These are phyloP conservation scores for Ctenicera cuprea DNA, from an alignment of 2,888 invertebrate species.

Conservation along the genomic window DNA sequence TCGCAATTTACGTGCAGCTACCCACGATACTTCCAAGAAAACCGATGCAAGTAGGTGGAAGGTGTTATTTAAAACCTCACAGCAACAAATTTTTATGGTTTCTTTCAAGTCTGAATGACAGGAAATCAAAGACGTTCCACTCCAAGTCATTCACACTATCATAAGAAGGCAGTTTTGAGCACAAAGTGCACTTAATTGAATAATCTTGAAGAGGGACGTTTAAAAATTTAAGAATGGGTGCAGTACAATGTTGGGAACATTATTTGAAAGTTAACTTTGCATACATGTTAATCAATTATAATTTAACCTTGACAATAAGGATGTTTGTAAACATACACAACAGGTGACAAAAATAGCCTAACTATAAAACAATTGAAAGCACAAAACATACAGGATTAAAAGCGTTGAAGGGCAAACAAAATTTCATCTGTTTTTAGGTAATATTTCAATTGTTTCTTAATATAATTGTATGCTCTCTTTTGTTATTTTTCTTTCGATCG, in stretches of 20 bases:
- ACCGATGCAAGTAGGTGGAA: not conserved
- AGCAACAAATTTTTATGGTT: slow-evolving; percentile 14
- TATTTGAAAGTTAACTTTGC: slow-evolving; percentile 1
- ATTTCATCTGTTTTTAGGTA: no score
- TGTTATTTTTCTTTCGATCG: no score
- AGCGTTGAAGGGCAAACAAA: no score
- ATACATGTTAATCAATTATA: not conserved
- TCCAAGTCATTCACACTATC: slow-evolving; percentile 31
- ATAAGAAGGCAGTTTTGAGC: slow-evolving; percentile 29
- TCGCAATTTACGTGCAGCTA: not conserved
- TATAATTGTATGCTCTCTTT: no score
- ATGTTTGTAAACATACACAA: slow-evolving; percentile 1
- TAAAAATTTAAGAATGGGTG: not conserved
- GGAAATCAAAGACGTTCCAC: slow-evolving; percentile 30
- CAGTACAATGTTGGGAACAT: not conserved
- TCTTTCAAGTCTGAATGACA: slow-evolving; percentile 25
- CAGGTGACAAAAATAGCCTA: slow-evolving; percentile 2
- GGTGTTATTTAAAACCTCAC: slow-evolving; percentile 8
- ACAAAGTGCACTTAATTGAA: slow-evolving; percentile 10
- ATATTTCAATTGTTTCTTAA: no score
- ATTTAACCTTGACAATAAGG: not conserved
- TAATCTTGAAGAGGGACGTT: not conserved
- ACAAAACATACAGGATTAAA: no score
- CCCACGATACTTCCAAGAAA: not conserved
- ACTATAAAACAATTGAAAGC: no score